Base-by-base conservation (phyloP, 2,888 invertebrate genomes). In the Empis stercorea region DNA sequence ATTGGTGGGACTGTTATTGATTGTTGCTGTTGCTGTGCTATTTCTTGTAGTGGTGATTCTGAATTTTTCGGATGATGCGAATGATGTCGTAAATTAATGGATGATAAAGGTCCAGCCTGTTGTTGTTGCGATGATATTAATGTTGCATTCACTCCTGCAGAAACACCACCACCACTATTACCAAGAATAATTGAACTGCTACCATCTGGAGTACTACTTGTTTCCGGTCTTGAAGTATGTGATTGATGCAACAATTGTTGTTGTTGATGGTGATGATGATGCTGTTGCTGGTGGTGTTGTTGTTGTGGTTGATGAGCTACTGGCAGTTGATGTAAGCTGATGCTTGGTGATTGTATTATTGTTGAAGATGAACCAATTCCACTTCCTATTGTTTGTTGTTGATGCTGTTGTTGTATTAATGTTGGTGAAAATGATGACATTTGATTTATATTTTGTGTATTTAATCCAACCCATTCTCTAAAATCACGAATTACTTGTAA, bases 1-100 rank as follows among this genome's bases (percentile, higher is more conserved):
- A 70, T 38, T 48, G 59, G 61, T 71, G 71, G 44, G 66, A 65
- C 52, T 66, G 66, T 56, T 69, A 69, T 56, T 70, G 69, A 59
- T 54, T 47, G 48, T 53, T 20, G 55, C 44, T 49, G 54, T 27
- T 55, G 55, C 44, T 42, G 56, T 52, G 38, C 50, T 56, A 43
- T 5, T 4, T 5, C 20, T 20, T 20, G 20, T 20, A 50, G 27
- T 46, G 52, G 45, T 46, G 56, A 48, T 53, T 56, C 20, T 20
- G 20, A 20, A 4, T 20, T 20, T 20, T 20, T 20, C 3, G 20
- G 20, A 20, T 20, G 20, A 20, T 20, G 20, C 5, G 20, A 20
- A 20, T 20, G 20, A 20, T 20, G 20, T 20, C 20, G 20, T 5
- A 20, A 20, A 20, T 5, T 20, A 5, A 20, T 20, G 3, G 20